Evolutionary conservation across 2,797 vertebrate genomes (phyloP).

Genomic region (Spondyliosoma cantharus): DNA sequence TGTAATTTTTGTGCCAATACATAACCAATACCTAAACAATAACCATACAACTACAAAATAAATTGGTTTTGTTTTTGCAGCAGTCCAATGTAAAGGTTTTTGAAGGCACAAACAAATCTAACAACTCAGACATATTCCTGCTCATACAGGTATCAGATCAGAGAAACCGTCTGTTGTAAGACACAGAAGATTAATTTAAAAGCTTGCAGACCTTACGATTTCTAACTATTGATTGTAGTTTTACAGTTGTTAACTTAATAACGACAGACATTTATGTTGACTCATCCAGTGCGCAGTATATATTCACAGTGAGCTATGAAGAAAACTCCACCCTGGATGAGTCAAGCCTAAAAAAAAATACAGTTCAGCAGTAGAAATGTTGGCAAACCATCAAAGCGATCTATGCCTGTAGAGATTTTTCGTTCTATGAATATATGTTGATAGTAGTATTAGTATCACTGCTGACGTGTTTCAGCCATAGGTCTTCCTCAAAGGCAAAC

Average conservation of each 20-base stretch:
- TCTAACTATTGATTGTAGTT: neutral
- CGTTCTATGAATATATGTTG: neutral
- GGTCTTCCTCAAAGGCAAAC: constrained; percentile 3
- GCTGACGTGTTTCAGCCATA: neutral
- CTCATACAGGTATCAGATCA: neutral
- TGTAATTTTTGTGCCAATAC: neutral
- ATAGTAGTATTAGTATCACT: neutral
- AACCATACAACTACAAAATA: neutral
- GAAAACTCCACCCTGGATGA: neutral
- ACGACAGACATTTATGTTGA: neutral
- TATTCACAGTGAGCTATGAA: neutral
- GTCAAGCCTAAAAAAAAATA: neutral
- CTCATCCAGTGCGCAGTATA: neutral
- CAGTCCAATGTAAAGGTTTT: neutral
- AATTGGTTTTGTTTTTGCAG: neutral
- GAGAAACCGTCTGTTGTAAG: neutral
- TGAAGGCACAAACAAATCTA: neutral
- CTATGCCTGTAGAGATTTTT: neutral
- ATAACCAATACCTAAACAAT: too few species aligned
- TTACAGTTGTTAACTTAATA: neutral
- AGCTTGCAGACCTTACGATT: neutral
- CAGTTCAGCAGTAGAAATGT: neutral
- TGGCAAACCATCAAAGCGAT: neutral
- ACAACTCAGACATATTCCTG: neutral
- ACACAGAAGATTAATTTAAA: neutral